Conservation (phyloP, 1,140 invertebrate species). For the Sycobia sp. region DNA sequence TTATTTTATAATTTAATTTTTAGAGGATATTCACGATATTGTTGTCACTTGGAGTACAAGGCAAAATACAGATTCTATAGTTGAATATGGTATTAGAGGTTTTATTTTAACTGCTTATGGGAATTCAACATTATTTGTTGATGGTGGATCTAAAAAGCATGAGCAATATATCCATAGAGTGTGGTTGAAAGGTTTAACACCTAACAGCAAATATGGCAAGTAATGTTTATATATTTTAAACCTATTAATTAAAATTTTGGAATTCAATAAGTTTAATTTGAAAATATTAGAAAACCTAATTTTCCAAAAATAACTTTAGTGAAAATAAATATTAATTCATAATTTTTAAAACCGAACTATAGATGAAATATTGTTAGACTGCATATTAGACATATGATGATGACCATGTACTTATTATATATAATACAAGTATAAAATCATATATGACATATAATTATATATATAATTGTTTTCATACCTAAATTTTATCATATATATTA, state of each 20-base stretch:
- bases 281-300: too few species aligned
- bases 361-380: too few species aligned
- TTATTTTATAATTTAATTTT: conserved; percentile 14
- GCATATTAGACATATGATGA: too few species aligned
- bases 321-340: too few species aligned
- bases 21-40: conserved; percentile 72
- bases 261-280: too few species aligned
- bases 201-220: conserved; percentile 60
- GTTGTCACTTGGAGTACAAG: conserved; percentile 90
- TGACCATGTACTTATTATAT: too few species aligned
- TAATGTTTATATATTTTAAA: too few species aligned
- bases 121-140: conserved; percentile 71
- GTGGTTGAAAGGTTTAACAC: conserved; percentile 56
- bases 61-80: conserved; percentile 72
- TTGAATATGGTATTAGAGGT: conserved; percentile 75
- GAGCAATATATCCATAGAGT: conserved; percentile 84
- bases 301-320: too few species aligned
- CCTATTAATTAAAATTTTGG: too few species aligned
- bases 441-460: neutral
- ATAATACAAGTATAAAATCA: neutral
- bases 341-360: too few species aligned
- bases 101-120: conserved; percentile 66
- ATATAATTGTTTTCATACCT: neutral
- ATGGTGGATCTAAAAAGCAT: conserved; percentile 74
- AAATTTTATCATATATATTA: neutral